Evolutionary conservation across 2,113 vertebrate genomes (phyloP), one percentile per base, ranked within the genome.

Genomic region (Pantherophis guttatus): DNA sequence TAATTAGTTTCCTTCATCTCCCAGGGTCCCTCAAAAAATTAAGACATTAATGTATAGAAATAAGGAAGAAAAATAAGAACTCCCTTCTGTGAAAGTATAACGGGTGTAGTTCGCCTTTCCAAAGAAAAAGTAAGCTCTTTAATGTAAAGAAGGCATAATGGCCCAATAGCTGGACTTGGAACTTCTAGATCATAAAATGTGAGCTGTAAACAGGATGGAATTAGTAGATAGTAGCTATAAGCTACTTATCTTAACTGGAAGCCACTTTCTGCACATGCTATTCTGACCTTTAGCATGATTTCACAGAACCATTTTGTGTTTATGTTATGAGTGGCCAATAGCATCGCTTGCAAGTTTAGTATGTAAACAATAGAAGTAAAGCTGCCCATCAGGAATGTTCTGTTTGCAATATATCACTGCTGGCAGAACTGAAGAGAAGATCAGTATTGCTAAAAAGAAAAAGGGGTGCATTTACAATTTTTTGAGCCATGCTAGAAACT

Each of bases 221-320:
- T 88, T 86, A 33, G 29, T 39, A 86, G 75, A 81, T 81, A 81
- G 21, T 86, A 90, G 55, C 52, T 21, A 62, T 90, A 59, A 90
- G 54, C 92, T 93, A 90, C 90, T 93, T 91, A 58, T 91, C 62
- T 91, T 87, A 53, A 59, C 62, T 55, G 86, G 29, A 29, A 89
- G 33, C 3, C 5, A 19, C 91, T 94, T 94, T 44, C 39, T 90
- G 9, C 11, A 1, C 44, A 39, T 5, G 33, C 93, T 24, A 29
- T 90, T 86, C 90, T 90, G 59, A 92, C 8, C 39, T 7, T 86
- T 54, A 23, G 29, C 57, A 48, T 90, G 75, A 53, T 89, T 44
- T 50, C 8, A 85, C 10, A 55, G 0, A 50, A 33, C 94, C 93
- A 59, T 89, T 26, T 92, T 94, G 62, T 87, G 6, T 70, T 91